phyloP scores from a whole-genome alignment of 2,113 vertebrate genomes.

The Pionites leucogaster region DNA sequence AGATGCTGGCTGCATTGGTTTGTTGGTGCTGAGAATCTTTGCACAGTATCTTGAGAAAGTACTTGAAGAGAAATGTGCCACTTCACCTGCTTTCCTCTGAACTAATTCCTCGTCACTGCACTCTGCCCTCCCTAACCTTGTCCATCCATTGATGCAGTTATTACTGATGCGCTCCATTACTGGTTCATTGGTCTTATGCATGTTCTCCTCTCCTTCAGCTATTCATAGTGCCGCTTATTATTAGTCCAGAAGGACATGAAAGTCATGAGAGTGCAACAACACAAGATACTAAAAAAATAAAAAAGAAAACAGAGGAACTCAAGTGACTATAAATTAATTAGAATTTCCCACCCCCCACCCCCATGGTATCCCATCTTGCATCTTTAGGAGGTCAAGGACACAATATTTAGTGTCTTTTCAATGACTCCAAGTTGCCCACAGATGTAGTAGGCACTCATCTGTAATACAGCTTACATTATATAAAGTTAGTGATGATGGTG shows the following conservation, averaged over 20 bases:
- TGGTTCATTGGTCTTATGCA: background rate
- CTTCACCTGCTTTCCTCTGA: background rate
- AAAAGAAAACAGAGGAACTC: background rate
- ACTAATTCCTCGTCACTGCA: background rate
- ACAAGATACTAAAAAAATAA: background rate
- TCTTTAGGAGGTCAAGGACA: background rate
- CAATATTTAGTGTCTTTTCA: background rate
- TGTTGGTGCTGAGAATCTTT: background rate
- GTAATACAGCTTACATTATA: background rate
- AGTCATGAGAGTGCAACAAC: background rate
- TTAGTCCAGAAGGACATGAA: background rate
- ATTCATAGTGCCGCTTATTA: background rate
- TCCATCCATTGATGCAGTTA: background rate
- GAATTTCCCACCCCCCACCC: background rate
- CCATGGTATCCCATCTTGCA: background rate
- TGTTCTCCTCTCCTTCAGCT: conserved; percentile 9
- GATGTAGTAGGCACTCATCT: background rate
- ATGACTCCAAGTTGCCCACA: background rate
- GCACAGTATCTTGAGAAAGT: background rate
- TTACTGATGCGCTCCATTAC: background rate
- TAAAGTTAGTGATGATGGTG: background rate
- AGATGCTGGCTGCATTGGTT: rapidly evolving
- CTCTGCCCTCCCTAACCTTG: background rate
- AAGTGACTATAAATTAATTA: background rate
- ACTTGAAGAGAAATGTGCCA: background rate